Evolutionary conservation across 2,888 invertebrate genomes (phyloP).

Genomic region (Cosmopolites sordidus): DNA sequence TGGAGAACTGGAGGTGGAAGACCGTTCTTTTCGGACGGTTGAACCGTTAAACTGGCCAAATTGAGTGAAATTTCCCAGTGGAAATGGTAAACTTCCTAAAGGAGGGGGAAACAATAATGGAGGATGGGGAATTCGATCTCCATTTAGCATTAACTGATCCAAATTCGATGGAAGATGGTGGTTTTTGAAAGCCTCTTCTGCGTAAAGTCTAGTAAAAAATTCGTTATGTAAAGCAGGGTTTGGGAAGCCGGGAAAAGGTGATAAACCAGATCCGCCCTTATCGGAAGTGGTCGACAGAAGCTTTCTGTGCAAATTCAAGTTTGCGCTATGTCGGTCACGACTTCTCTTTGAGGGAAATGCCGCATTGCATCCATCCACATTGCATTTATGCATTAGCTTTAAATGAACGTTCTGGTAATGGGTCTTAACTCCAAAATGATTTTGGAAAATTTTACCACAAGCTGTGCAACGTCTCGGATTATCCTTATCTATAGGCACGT

Average conservation of each 20-base stretch:
- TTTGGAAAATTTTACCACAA: conserved; percentile 90
- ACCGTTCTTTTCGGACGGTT: conserved; percentile 44
- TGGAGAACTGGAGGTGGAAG: conserved; percentile 54
- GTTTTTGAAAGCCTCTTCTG: conserved; percentile 62
- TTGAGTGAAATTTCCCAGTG: conserved; percentile 47
- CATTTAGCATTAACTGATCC: conserved; percentile 50
- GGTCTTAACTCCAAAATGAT: conserved; percentile 87
- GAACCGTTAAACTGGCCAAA: conserved; percentile 48
- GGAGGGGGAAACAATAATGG: conserved; percentile 60
- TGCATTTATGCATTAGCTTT: conserved; percentile 93
- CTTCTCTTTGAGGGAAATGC: conserved; percentile 91
- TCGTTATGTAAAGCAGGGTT: conserved; percentile 72
- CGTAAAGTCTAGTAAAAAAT: conserved; percentile 72
- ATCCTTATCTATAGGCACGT: conserved; percentile 87
- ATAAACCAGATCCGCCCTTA: conserved; percentile 47
- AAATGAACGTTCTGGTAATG: conserved; percentile 95
- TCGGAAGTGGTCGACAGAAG: conserved; percentile 69
- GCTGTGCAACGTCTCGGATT: conserved; percentile 88
- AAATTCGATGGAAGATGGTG: conserved; percentile 50
- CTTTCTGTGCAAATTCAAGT: conserved; percentile 86
- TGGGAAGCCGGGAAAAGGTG: conserved; percentile 54
- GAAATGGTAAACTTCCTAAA: conserved; percentile 55
- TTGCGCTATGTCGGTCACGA: conserved; percentile 88
- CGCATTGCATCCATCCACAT: conserved; percentile 90
- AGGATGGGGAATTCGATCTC: conserved; percentile 53